Base-by-base conservation (phyloP, 1,140 invertebrate species). In the Neodiprion pinetum region DNA sequence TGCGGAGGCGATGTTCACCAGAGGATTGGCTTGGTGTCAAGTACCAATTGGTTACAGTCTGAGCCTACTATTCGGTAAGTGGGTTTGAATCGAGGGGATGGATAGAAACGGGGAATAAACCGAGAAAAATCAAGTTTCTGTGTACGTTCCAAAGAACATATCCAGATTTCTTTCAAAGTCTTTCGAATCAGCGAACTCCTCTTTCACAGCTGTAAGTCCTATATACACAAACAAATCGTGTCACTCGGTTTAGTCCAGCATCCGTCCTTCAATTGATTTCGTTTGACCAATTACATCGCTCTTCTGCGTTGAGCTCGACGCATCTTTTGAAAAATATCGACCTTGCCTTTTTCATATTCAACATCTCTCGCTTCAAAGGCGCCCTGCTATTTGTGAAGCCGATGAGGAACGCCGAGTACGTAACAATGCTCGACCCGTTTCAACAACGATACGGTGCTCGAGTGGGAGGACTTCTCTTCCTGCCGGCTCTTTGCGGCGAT, bases 401-500 rank as follows among this genome's bases (percentile, higher is more conserved):
- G 76, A 96, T 96, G 94, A 88, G 95, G 75, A 90, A 92, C 78
- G 91, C 94, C 78, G 94, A 94, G 14, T 95, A 96, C 83, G 92
- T 96, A n/a, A 96, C 95, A 0, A 95, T 96, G 94, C 86, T 96
- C 81, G 95, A 96, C 86, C 95, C 95, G 1, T 95, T 96, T 84
- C 93, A 94, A 87, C 91, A 92, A 74, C 92, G 89, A 79, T 96
- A 95, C 82, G 95, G 95, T 17, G 90, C 92, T 77, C 86, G 93
- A 50, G 93, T 96, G 85, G 95, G 95, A 40, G 94, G 94, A 1
- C 85, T 96, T 17, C 89, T 96, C 68, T 96, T 95, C 82, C 86
- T 96, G 48, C 95, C 95, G 10, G 94, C 95, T 66, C 87, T 96
- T 4, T 91, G 93, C 74, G 94, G 95, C 12, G 95, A 96, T 86